Evolutionary conservation across 2,113 vertebrate species (phyloP), one percentile per base, ranked within the genome.

Genomic region (Mormyrus lacerda): DNA sequence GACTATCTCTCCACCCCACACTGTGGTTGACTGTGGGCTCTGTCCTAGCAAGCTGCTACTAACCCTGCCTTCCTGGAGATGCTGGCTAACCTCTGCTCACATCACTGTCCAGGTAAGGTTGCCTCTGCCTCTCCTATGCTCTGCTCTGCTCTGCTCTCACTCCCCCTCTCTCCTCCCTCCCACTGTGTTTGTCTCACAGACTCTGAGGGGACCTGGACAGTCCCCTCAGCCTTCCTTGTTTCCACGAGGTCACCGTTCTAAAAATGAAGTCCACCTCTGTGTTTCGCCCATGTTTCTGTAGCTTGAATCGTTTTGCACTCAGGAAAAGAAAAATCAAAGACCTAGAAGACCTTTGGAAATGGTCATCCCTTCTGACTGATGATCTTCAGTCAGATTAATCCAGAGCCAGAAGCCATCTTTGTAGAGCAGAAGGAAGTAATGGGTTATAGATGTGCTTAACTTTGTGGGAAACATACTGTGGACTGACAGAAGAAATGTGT

Each of bases 71-170:
- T 88, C 90, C 79, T 87, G 91, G 92, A 93, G 91, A 92, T 92
- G 88, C 93, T 92, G 91, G 91, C 90, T 94, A 93, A 94, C 93
- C 90, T 85, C 92, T 91, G 91, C 94, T 92, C 92, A 47, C 92
- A 21, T 90, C 93, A 76, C 91, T 79, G 89, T 91, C 89, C 93
- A 95, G 94, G 94, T 95, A 94, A 94, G 93, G 93, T 92, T 93
- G 90, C 91, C 90, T 86, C 90, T 92, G 93, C 92, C 88, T 92
- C 92, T 91, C 91, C 91, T 93, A 85, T 87, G 45, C 69, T 31
- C 42, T 90, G 48, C 90, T 51, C 50, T 55, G 53, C 89, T 90
- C 87, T 90, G 87, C 85, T 89, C 53, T 55, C 47, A 13, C 51
- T 86, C 47, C 76, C 61, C 87, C 58, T 90, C 82, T 89, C 45